Evolutionary conservation across 2,888 invertebrate genomes (phyloP), one percentile per base, ranked within the genome.

Genomic region (Hydriomena furcata): DNA sequence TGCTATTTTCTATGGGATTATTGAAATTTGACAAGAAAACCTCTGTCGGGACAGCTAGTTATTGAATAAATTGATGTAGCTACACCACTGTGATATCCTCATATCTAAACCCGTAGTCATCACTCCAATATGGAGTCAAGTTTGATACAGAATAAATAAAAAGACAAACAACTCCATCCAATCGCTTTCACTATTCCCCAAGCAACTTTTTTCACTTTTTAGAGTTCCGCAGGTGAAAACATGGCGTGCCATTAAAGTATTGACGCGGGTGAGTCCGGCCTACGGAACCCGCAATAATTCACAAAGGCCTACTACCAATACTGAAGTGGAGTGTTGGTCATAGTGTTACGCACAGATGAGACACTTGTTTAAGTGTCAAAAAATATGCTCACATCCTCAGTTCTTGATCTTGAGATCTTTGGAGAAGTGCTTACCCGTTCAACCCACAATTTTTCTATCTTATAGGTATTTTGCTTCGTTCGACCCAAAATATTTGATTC

Each of bases 281-380:
- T 68, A 58, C 76, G 74, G 75, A 74, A 73, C 79, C 84, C 81
- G 82, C 78, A 81, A 88, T 88, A 87, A 88, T 87, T 88, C 84
- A 88, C 88, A 87, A 87, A 86, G 84, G 82, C 82, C 79, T 70
- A 76, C 82, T 68, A 61, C 77, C 79, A 76, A 81, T 83, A 80
- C 76, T 63, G 66, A 66, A 79, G 75, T 76, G 71, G 75, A 42
- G 52, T 37, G 32, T 73, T 68, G 34, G 51, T 32, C 70, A 74
- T 43, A 82, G 84, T 81, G 46, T 60, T 61, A 13, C 13, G 7
- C 0, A 41, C 38, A 44, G 49, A 45, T 35, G 13, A 7, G 34
- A 8, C 25, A 41, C 2, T n/a, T 1, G 5, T 2, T 5, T 5
- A 7, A 7, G 1, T 21, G 10, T 24, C n/a, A n/a, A n/a, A n/a